Conservation (phyloP, 2,797 vertebrate species). For the Sebastes itinus region DNA sequence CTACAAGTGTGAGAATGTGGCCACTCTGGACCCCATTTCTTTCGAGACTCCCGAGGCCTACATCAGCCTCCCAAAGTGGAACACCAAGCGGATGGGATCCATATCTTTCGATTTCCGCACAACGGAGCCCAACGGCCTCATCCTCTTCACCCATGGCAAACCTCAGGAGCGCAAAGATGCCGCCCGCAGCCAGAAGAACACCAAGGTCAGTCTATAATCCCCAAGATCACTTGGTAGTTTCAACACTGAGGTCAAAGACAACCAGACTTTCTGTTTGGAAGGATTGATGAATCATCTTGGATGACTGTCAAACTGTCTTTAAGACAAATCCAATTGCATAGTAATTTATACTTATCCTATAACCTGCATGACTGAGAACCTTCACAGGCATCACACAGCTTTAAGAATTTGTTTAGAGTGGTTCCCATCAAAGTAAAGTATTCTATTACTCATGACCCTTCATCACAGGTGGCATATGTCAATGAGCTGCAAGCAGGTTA, state of each 20-base stretch:
- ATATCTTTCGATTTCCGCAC: constrained; percentile 99
- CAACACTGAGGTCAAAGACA: background rate
- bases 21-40: constrained; percentile 96
- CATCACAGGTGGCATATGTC: too few species aligned
- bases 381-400: background rate
- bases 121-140: constrained; percentile 96
- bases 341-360: background rate
- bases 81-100: constrained; percentile 98
- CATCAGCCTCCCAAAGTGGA: constrained; percentile 98
- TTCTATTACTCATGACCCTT: too few species aligned
- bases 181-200: constrained; percentile 92
- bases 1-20: constrained; percentile 96
- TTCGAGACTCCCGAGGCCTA: constrained; percentile 98
- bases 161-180: constrained; percentile 94
- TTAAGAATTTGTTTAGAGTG: too few species aligned
- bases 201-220: constrained; percentile 61
- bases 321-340: background rate
- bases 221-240: background rate
- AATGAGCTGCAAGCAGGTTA: too few species aligned
- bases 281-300: background rate
- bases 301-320: background rate
- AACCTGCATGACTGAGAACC: background rate
- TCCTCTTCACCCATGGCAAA: constrained; percentile 97
- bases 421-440: too few species aligned
- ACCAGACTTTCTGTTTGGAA: background rate